Percentiles rank a stretch among this genome's conserved stretches.
These are phyloP conservation scores for Globia sparganii DNA, from an alignment of 2,888 invertebrate genomes.

Conservation along the genomic window DNA sequence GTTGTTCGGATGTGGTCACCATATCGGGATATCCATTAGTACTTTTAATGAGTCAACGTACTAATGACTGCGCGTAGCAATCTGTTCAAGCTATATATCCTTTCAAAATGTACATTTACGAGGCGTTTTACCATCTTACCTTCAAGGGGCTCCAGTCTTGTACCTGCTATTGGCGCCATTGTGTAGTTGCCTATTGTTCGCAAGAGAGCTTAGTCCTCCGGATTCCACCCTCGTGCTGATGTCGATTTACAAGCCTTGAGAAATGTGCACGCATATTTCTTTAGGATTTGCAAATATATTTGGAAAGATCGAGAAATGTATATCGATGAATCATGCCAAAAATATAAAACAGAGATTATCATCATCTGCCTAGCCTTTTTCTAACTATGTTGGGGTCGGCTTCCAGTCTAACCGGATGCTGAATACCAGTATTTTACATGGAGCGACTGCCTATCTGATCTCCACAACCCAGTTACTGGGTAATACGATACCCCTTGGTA, in stretches of 20 bases:
- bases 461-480: too few relatives aligned
- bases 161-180: slow-evolving; percentile 44
- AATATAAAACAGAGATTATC: slow-evolving; percentile 17
- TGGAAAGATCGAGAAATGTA: slow-evolving; percentile 29
- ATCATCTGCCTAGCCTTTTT: too few relatives aligned
- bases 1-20: slow-evolving; percentile 26
- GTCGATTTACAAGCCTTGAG: slow-evolving; percentile 16
- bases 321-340: slow-evolving; percentile 40
- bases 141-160: slow-evolving; percentile 37
- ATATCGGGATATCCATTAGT: slow-evolving; percentile 25
- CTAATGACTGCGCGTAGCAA: slow-evolving; percentile 1
- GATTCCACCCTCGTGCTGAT: slow-evolving; percentile 12
- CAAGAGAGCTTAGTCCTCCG: slow-evolving; percentile 32
- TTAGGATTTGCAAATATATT: slow-evolving; percentile 36
- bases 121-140: slow-evolving; percentile 11
- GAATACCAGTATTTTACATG: too few relatives aligned
- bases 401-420: too few relatives aligned
- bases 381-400: too few relatives aligned
- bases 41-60: slow-evolving; percentile 43
- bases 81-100: neutral
- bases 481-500: too few relatives aligned
- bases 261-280: slow-evolving; percentile 42
- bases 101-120: slow-evolving; percentile 24
- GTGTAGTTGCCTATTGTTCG: slow-evolving; percentile 50
- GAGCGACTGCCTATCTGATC: too few relatives aligned